Evolutionary conservation across 2,113 vertebrate genomes (phyloP).

Genomic region (Spea bombifrons): DNA sequence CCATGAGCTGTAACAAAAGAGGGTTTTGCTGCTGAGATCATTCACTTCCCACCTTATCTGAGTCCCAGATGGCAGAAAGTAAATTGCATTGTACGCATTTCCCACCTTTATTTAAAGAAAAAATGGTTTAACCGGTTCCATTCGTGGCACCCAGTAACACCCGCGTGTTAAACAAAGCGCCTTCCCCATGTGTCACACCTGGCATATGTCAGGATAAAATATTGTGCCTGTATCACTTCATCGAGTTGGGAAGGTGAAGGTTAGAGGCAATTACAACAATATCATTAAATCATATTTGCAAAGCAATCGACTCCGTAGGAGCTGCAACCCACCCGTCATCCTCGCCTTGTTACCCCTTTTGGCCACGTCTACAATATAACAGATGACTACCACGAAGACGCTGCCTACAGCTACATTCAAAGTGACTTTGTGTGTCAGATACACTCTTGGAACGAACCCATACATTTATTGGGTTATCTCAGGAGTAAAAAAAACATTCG

Average conservation of each 20-base stretch:
- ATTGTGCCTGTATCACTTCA: slow-evolving; percentile 37
- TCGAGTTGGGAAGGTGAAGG: slow-evolving; percentile 53
- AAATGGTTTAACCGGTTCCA: not conserved
- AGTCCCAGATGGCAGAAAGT: not conserved
- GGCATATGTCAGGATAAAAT: slow-evolving; percentile 46
- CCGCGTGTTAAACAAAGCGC: not conserved
- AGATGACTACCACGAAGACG: slow-evolving; percentile 10
- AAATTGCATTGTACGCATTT: not conserved
- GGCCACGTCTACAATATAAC: slow-evolving; percentile 22
- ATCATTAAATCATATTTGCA: slow-evolving; percentile 60
- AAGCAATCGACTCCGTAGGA: slow-evolving; percentile 53
- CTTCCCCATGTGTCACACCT: not conserved
- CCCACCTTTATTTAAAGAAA: not conserved
- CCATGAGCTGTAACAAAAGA: no score
- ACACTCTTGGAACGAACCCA: not conserved
- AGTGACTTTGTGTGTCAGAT: not conserved
- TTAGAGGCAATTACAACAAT: slow-evolving; percentile 49
- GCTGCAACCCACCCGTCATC: slow-evolving; percentile 55
- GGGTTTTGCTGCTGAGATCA: no score
- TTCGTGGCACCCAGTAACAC: not conserved
- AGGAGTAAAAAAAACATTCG: no score
- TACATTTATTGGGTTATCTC: no score
- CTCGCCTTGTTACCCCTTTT: slow-evolving; percentile 51
- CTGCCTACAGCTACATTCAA: not conserved
- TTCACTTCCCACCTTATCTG: no score